Base-by-base conservation (phyloP, 2,113 vertebrate genomes). In the Scopus umbretta region DNA sequence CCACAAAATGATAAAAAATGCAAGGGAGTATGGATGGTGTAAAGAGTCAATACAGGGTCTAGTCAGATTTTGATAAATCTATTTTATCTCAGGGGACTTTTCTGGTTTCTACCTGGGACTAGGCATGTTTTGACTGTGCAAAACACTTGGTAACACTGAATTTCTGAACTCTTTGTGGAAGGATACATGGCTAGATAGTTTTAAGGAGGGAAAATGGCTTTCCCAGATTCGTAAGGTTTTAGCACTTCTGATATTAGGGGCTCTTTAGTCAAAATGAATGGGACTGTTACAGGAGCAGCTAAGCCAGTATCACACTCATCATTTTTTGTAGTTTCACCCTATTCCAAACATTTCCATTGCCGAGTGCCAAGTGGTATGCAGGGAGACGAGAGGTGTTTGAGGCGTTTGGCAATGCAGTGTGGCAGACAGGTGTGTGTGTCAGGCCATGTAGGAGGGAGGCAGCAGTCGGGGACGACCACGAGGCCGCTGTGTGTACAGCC, bases 331-430 rank as follows among this genome's bases (percentile, higher is more conserved):
- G n/a, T 53, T 90, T 88, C n/a, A 78, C n/a, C 9, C 67, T 68
- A 42, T 21, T 32, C 13, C 29, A 70, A 27, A 17, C 15, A 21
- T 38, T 49, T n/a, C n/a, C 13, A 12, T 70, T 78, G 66, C 40
- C 1, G 3, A 53, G 47, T 32, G 45, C 34, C 23, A 26, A 23
- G 40, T 22, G 32, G 5, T 9, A 1, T 10, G 13, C 6, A 9
- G 65, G 21, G 58, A 65, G 15, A 8, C 2, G 0, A 29, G 34
- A 67, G 30, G 15, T 34, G 22, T 73, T 38, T 19, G 59, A 61
- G 45, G 52, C 0, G 0, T 42, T 20, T n/a, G 56, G 49, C 0
- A 0, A 30, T 6, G 22, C 47, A 5, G 61, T 0, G 0, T 26
- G 43, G 36, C 32, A 68, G 65, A 34, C 2, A 5, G 27, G 38